Evolutionary conservation across 2,113 vertebrate genomes (phyloP).

Genomic region (Tyto alba): DNA sequence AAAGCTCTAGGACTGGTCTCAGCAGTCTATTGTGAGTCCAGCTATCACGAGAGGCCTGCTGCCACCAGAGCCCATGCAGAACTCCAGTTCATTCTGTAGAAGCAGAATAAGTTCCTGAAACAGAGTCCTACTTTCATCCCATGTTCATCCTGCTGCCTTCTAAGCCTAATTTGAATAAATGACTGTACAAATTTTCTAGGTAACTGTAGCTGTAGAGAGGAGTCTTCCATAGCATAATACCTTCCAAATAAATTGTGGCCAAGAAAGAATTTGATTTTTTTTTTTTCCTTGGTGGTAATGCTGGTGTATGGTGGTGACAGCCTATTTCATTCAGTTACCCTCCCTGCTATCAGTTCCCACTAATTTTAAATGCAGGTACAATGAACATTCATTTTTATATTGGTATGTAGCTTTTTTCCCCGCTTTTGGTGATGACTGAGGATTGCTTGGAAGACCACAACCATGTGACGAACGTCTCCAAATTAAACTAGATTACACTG

Average conservation of each 20-base stretch:
- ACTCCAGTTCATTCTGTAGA: not conserved
- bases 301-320: not conserved
- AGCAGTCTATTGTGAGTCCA: too few species aligned
- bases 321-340: not conserved
- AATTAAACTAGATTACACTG: not conserved
- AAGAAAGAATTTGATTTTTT: not conserved
- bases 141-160: not conserved
- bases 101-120: not conserved
- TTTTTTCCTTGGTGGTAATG: not conserved
- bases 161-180: not conserved
- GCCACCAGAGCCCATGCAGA: not conserved
- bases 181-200: not conserved
- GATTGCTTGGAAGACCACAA: not conserved
- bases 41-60: not conserved
- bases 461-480: not conserved
- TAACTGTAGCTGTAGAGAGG: not conserved
- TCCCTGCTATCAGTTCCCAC: not conserved
- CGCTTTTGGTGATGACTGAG: not conserved
- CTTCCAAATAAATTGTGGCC: not conserved
- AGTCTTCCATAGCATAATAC: not conserved
- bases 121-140: not conserved
- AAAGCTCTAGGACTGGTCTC: not conserved
- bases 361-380: not conserved
- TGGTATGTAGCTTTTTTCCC: not conserved
- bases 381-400: not conserved